Evolutionary conservation across 2,113 vertebrate genomes (phyloP), one percentile per base, ranked within the genome.

Genomic region (Callorhinus ursinus): DNA sequence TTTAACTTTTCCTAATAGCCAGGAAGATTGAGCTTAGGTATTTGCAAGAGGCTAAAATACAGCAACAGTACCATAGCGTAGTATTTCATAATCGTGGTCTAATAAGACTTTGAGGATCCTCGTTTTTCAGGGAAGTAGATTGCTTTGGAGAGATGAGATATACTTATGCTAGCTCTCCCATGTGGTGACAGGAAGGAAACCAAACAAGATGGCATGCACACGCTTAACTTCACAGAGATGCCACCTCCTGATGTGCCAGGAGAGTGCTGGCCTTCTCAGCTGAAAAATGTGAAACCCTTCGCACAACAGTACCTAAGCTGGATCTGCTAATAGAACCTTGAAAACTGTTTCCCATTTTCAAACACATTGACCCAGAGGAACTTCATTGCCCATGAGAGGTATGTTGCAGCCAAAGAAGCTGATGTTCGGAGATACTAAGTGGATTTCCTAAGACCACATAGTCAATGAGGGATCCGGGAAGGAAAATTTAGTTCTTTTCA

Each of bases 401-500:
- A 61, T 2, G n/a, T 6, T 65, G 11, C 12, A 86, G 42, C 8
- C 36, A 72, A 61, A 24, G 36, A 72, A 94, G 76, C 61, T 31
- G 74, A 94, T n/a, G 24, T 63, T 81, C 7, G 10, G 77, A 46
- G 36, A 55, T 4, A 57, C 36, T 89, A 61, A 82, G n/a, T 51
- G 19, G 42, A 46, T 79, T 87, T 85, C 55, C 19, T 67, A 74
- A 74, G 8, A 31, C 4, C 26, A 87, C 39, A 74, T 65, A 65
- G 51, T 79, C 63, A 46, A 53, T 61, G 59, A 76, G 39, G 36
- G 12, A 90, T 21, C 5, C 33, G 14, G 28, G 85, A 59, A 26
- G 13, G 4, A 93, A 96, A 93, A 84, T 21, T 67, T 55, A 42
- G 13, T 80, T 92, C 57, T 80, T 87, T 86, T 59, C 39, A 90